Evolutionary conservation across 2,113 vertebrate genomes (phyloP).

Genomic region (Aptenodytes patagonicus): DNA sequence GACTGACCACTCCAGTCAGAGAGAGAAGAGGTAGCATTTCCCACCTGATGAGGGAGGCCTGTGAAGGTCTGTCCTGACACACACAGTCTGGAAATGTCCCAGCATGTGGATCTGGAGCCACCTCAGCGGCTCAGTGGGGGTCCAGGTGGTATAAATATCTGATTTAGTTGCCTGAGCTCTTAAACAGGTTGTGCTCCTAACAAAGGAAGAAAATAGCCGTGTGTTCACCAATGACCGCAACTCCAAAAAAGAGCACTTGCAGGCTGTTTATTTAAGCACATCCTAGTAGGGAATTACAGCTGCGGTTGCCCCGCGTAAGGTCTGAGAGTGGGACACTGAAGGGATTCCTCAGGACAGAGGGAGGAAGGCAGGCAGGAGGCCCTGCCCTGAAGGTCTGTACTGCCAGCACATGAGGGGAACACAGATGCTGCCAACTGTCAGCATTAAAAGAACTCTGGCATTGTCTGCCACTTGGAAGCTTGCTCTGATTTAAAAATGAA

Average conservation of each 20-base stretch:
- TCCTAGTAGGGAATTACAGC: not conserved
- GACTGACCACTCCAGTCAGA: not conserved
- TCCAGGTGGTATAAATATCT: not conserved
- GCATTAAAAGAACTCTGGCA: not conserved
- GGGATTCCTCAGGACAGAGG: not conserved
- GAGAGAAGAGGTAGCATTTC: not conserved
- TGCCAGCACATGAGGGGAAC: not conserved
- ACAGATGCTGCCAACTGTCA: not conserved
- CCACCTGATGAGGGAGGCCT: not conserved
- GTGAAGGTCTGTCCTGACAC: not conserved
- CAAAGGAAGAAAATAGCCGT: not conserved
- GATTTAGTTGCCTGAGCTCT: not conserved
- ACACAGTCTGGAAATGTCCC: not conserved
- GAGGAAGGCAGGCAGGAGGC: not conserved
- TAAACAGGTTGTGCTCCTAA: not conserved
- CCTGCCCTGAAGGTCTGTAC: not conserved
- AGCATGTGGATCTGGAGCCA: not conserved
- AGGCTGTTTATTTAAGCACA: not conserved
- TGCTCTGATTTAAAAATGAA: conserved; percentile 50
- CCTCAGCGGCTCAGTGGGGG: not conserved
- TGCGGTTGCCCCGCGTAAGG: not conserved
- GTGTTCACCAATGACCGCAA: not conserved
- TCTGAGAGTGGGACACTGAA: not conserved
- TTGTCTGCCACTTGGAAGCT: conserved; percentile 25
- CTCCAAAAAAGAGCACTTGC: not conserved